These are phyloP conservation scores for Ormyrus rosae DNA, from an alignment of 2,888 invertebrate species.

Conservation along the genomic window DNA sequence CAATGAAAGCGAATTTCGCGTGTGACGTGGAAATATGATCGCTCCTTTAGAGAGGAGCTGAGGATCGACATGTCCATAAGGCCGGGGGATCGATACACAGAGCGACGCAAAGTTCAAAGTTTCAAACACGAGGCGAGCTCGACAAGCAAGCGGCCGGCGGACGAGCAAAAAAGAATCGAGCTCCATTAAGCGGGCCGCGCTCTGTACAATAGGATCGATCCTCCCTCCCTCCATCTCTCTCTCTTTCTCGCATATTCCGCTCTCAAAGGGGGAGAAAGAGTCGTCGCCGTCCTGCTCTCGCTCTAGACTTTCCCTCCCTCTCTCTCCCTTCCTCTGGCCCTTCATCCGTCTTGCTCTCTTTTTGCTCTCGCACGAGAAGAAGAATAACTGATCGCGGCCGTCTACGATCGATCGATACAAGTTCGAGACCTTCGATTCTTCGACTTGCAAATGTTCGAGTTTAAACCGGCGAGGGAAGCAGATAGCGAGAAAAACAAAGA, in stretches of 20 bases:
- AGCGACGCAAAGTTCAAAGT: conserved; percentile 46
- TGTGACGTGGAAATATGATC: conserved; percentile 55
- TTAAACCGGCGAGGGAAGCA: background rate
- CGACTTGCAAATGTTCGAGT: conserved; percentile 64
- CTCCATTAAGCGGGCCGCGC: conserved; percentile 46
- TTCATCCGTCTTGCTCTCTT: conserved; percentile 45
- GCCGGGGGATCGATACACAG: conserved; percentile 17
- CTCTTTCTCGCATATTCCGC: conserved; percentile 27
- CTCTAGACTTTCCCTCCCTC: conserved; percentile 13
- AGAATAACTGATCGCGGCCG: conserved; percentile 65
- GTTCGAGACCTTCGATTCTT: conserved; percentile 48
- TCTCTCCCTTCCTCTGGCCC: conserved; percentile 39
- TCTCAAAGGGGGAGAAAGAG: conserved; percentile 26
- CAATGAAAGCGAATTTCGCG: conserved; percentile 51
- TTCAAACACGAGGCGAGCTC: conserved; percentile 19
- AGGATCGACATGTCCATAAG: conserved; percentile 46
- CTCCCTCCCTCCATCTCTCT: background rate
- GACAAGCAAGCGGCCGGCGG: conserved; percentile 8
- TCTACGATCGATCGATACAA: conserved; percentile 68
- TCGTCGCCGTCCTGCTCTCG: conserved; percentile 41
- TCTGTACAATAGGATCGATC: conserved; percentile 48
- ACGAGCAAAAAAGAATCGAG: conserved; percentile 39
- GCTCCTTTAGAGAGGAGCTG: conserved; percentile 30
- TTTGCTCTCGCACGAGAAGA: conserved; percentile 48
- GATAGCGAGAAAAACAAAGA: background rate